These are phyloP conservation scores for Embidobia sp. DNA, from an alignment of 2,888 invertebrate species.

Conservation along the genomic window DNA sequence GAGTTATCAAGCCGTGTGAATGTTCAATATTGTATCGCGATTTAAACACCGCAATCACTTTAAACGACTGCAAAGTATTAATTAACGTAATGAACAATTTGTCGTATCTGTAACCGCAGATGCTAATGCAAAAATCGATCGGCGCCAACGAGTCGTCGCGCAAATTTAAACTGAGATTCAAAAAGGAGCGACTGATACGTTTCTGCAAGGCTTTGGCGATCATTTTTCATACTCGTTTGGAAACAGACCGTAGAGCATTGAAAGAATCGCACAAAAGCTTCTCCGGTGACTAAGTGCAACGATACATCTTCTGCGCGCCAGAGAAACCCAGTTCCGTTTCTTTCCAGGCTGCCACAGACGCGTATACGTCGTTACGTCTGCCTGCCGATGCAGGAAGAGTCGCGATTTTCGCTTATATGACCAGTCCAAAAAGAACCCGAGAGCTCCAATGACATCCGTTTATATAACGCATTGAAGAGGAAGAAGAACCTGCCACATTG, in stretches of 20 bases:
- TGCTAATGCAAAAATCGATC: no score
- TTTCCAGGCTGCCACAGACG: slow-evolving; percentile 44
- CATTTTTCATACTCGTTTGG: slow-evolving; percentile 54
- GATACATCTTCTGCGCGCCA: slow-evolving; percentile 66
- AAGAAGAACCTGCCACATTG: no score
- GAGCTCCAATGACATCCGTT: slow-evolving; percentile 28
- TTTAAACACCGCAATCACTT: slow-evolving; percentile 2
- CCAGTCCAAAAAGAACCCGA: slow-evolving; percentile 29
- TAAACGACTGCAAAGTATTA: slow-evolving; percentile 4
- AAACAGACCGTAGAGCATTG: slow-evolving; percentile 44
- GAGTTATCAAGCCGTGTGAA: slow-evolving; percentile 7
- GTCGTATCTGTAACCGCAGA: neutral
- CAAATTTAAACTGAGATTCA: slow-evolving; percentile 15
- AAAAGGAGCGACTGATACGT: slow-evolving; percentile 16
- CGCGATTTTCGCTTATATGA: slow-evolving; percentile 34
- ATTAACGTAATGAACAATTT: slow-evolving; percentile 25
- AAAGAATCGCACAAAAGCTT: slow-evolving; percentile 65
- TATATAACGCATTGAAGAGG: slow-evolving; percentile 31
- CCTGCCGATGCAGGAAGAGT: slow-evolving; percentile 37
- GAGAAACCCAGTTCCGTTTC: slow-evolving; percentile 52
- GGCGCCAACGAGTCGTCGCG: neutral
- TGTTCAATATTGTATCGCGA: slow-evolving; percentile 4
- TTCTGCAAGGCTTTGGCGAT: slow-evolving; percentile 14
- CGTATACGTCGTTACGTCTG: slow-evolving; percentile 34
- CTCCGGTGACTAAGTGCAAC: slow-evolving; percentile 67